Conservation (phyloP, 2,797 vertebrate genomes). For the Gallinago solitaria region DNA sequence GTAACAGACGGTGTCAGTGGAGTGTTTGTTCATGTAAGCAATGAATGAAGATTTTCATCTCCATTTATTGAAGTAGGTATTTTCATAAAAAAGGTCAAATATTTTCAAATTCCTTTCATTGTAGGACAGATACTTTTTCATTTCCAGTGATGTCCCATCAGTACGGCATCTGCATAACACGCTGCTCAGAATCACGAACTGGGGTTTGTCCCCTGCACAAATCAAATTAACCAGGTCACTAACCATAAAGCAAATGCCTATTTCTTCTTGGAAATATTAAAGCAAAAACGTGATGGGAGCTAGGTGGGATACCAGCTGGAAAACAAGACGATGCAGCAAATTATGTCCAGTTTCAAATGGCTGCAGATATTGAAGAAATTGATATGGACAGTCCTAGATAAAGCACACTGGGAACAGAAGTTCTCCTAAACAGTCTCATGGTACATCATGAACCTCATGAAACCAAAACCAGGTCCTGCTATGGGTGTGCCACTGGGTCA, state of each 20-base stretch:
- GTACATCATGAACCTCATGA: not conserved
- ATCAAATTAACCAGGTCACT: not conserved
- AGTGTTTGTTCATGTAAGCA: not conserved
- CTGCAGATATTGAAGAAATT: not conserved
- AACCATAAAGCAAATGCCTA: not conserved
- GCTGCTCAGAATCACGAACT: not conserved
- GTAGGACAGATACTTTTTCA: not conserved
- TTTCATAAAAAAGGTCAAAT: not conserved
- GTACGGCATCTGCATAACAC: not conserved
- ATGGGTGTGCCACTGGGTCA: not conserved
- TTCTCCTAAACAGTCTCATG: not conserved
- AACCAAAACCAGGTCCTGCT: not conserved
- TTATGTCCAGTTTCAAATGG: not conserved
- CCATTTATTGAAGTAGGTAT: not conserved
- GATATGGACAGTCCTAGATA: not conserved
- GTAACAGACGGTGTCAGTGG: not conserved
- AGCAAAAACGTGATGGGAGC: not conserved
- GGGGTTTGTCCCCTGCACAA: not conserved
- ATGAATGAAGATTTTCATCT: not conserved
- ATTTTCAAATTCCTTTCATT: not conserved
- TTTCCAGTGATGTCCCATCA: not conserved
- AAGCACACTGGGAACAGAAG: not conserved
- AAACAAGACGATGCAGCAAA: not conserved
- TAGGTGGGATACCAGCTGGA: not conserved
- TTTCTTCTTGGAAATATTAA: not conserved